Evolutionary conservation across 2,888 invertebrate genomes (phyloP).

Genomic region (Dicroscelio sp.): DNA sequence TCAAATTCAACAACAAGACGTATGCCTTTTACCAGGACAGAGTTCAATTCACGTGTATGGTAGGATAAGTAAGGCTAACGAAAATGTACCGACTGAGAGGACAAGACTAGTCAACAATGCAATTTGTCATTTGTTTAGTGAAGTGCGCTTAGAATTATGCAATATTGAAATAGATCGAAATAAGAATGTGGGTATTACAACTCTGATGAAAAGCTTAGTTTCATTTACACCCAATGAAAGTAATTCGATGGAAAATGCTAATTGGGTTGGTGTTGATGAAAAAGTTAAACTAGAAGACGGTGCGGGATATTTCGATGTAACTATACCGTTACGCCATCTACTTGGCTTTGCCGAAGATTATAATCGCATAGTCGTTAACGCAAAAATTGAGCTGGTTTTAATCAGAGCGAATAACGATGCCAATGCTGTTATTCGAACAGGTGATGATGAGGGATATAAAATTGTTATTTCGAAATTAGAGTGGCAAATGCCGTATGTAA

Average conservation of each 20-base stretch:
- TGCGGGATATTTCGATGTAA: slow-evolving; percentile 63
- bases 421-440: slow-evolving; percentile 21
- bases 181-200: slow-evolving; percentile 88
- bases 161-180: slow-evolving; percentile 84
- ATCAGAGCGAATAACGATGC: neutral
- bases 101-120: neutral
- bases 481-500: slow-evolving; percentile 40
- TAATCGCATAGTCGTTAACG: neutral
- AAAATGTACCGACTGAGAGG: neutral
- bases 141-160: slow-evolving; percentile 20
- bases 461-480: slow-evolving; percentile 34
- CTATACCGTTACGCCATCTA: slow-evolving; percentile 29
- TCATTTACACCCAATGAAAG: slow-evolving; percentile 81
- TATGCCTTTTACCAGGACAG: slow-evolving; percentile 26
- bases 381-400: slow-evolving; percentile 11
- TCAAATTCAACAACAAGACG: slow-evolving; percentile 55
- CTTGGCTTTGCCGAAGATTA: slow-evolving; percentile 38
- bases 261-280: slow-evolving; percentile 59
- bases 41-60: slow-evolving; percentile 2
- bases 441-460: slow-evolving; percentile 23
- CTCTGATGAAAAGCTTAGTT: slow-evolving; percentile 89
- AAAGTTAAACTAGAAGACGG: neutral
- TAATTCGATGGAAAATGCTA: slow-evolving; percentile 47
- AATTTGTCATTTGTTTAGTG: slow-evolving; percentile 19
- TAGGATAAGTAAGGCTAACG: slow-evolving; percentile 17